Percentiles rank a stretch among this genome's conserved stretches.
These are phyloP conservation scores for Pseudococcus viburni DNA, from an alignment of 2,888 invertebrate genomes.

Conservation along the genomic window DNA sequence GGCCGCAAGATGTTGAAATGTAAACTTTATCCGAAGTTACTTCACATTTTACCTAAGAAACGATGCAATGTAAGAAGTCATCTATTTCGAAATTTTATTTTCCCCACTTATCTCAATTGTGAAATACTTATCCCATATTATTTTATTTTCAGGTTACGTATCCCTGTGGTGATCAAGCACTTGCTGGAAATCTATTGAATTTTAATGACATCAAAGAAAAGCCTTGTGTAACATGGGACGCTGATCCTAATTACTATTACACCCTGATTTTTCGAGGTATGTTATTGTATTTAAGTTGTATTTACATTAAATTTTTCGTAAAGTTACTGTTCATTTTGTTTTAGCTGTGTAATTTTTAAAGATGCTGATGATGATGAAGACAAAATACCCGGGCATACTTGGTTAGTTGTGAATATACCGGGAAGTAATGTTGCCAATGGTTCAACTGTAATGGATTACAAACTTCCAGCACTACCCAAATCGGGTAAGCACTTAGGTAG, in stretches of 20 bases:
- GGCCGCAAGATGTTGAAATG: neutral
- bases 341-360: neutral
- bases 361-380: neutral
- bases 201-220: neutral
- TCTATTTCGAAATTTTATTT: neutral
- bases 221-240: neutral
- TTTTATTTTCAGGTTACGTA: neutral
- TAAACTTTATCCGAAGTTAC: neutral
- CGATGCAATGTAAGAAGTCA: neutral
- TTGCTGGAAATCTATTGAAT: neutral
- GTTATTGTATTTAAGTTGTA: neutral
- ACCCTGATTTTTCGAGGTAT: slow-evolving; percentile 10
- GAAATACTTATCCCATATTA: neutral
- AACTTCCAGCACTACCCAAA: neutral
- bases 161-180: neutral
- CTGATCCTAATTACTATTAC: neutral
- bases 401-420: neutral
- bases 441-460: neutral
- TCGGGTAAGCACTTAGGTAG: neutral
- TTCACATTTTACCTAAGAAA: neutral
- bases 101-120: neutral
- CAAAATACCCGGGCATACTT: neutral
- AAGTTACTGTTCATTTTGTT: neutral
- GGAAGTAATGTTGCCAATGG: neutral
- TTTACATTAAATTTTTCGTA: neutral